A percentile compares a stretch with the other conserved stretches of the same genome.
phyloP scores from a whole-genome alignment of 2,888 invertebrate genomes.

The Esperia sulphurella region DNA sequence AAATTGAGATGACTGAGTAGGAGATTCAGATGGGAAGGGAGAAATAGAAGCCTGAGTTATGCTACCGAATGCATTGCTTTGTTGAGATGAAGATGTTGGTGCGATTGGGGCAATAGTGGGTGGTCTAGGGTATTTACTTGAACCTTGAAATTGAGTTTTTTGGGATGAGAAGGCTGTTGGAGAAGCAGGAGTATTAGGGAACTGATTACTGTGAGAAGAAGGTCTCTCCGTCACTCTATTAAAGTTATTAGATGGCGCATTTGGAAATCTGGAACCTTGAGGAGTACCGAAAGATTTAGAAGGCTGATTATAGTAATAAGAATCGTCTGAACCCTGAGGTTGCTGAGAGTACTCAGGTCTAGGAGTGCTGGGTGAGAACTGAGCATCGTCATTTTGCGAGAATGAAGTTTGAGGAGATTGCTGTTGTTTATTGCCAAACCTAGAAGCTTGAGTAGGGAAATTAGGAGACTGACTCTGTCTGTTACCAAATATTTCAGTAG shows the following conservation, averaged over 20 bases:
- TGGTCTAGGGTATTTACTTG: conserved; percentile 23
- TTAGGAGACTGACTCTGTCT: conserved; percentile 6
- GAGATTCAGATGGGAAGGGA: conserved; percentile 37
- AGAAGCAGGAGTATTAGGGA: conserved; percentile 1
- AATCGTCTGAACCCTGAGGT: conserved; percentile 24
- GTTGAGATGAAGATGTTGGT: conserved; percentile 18
- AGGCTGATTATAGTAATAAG: conserved; percentile 55
- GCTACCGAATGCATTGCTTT: conserved; percentile 27
- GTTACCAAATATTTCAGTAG: conserved; percentile 1
- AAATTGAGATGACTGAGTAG: conserved; percentile 24
- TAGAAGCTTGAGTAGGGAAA: conserved; percentile 12
- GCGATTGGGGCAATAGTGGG: conserved; percentile 19
- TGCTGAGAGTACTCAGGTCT: conserved; percentile 18
- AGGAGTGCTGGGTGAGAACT: conserved; percentile 25
- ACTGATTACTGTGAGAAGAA: conserved; percentile 9
- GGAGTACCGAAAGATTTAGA: conserved; percentile 39
- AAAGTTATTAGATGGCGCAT: conserved; percentile 34
- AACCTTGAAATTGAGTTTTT: conserved; percentile 12
- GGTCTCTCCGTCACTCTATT: conserved; percentile 26
- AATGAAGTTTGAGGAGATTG: conserved; percentile 12
- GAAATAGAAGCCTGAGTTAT: conserved; percentile 50
- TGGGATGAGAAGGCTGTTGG: conserved; percentile 8
- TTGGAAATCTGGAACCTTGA: conserved; percentile 31
- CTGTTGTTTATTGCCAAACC: conserved; percentile 3
- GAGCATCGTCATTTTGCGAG: conserved; percentile 20